These are phyloP conservation scores for Biston betularia DNA, from an alignment of 2,888 invertebrate species.

Conservation along the genomic window DNA sequence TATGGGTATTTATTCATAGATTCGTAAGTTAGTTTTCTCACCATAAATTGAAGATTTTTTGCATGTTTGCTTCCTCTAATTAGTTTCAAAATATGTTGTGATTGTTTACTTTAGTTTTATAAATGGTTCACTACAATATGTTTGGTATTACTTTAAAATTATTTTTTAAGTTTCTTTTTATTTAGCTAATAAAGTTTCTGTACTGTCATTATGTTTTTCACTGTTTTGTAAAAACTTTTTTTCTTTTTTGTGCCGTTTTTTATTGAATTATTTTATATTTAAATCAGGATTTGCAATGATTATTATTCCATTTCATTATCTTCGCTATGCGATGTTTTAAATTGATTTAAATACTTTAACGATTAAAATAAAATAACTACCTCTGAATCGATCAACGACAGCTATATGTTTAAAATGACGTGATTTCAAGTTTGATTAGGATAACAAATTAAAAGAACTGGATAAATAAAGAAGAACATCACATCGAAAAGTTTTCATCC, in stretches of 20 bases:
- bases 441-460: no score
- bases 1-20: background rate
- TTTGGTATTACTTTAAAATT: constrained; percentile 20
- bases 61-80: background rate
- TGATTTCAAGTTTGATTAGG: background rate
- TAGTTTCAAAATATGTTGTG: constrained; percentile 10
- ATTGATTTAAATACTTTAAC: no score
- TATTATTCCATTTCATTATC: background rate
- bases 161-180: constrained; percentile 32
- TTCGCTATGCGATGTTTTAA: no score
- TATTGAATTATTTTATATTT: background rate
- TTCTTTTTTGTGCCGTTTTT: constrained; percentile 9
- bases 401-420: background rate
- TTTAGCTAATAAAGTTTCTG: constrained; percentile 41
- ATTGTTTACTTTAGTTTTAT: constrained; percentile 17
- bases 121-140: background rate
- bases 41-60: background rate
- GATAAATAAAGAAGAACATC: no score
- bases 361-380: no score
- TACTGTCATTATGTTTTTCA: constrained; percentile 34
- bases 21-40: background rate
- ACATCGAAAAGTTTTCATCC: no score
- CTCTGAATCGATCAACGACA: no score
- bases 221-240: constrained; percentile 23
- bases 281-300: background rate